Conservation (phyloP, 1,140 invertebrate genomes). For the Oppia nitens region DNA sequence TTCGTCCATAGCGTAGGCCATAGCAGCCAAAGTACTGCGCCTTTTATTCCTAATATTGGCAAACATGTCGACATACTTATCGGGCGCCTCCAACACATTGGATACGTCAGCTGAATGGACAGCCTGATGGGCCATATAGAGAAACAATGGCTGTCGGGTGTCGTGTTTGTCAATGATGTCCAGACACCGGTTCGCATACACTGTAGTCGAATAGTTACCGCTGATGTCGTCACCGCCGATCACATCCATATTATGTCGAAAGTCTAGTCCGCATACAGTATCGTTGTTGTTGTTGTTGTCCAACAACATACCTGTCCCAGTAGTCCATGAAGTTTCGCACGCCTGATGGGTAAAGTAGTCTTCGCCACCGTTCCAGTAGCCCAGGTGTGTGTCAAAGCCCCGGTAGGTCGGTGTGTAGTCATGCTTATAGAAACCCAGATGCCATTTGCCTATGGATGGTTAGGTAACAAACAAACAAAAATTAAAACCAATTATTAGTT, state of each 20-base stretch:
- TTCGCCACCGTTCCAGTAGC: conserved; percentile 60
- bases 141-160: conserved; percentile 21
- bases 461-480: too few species aligned
- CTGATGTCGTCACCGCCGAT: conserved; percentile 54
- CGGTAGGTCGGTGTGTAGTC: conserved; percentile 56
- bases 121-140: conserved; percentile 12
- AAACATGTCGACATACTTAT: conserved; percentile 12
- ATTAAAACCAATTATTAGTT: too few species aligned
- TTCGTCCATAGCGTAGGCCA: neutral
- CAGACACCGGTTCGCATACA: conserved; percentile 57
- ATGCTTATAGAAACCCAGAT: conserved; percentile 48
- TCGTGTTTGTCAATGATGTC: conserved; percentile 49
- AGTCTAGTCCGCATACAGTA: conserved; percentile 44
- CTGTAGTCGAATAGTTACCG: conserved; percentile 62
- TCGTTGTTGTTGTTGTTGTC: too few species aligned
- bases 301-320: too few species aligned
- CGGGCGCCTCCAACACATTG: conserved; percentile 3
- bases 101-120: conserved; percentile 6
- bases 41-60: conserved; percentile 4
- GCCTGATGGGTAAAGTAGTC: conserved; percentile 57
- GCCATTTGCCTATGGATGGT: conserved; percentile 40
- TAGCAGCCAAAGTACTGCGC: conserved; percentile 14
- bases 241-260: conserved; percentile 43
- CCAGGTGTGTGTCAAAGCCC: conserved; percentile 65
- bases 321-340: conserved; percentile 20